Percentiles rank a stretch among this genome's conserved stretches.
These are phyloP conservation scores for Microplitis mediator DNA, from an alignment of 1,140 invertebrate species.

Conservation along the genomic window DNA sequence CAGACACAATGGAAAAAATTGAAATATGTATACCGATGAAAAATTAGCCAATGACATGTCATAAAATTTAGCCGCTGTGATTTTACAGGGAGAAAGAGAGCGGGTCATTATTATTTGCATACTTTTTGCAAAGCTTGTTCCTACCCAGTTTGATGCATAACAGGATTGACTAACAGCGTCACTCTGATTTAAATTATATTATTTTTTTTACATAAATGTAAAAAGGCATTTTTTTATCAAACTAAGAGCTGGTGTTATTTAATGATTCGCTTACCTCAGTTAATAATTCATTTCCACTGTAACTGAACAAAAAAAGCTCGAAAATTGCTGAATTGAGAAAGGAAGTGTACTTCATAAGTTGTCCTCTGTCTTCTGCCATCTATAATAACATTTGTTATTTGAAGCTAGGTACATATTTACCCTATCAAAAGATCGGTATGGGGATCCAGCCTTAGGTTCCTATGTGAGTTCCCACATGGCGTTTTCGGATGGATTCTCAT, in stretches of 20 bases:
- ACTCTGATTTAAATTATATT: slow-evolving; percentile 36
- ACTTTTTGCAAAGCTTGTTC: slow-evolving; percentile 18
- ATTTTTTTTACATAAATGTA: not conserved
- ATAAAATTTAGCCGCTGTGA: slow-evolving; percentile 49
- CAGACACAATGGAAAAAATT: not conserved
- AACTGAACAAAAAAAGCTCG: slow-evolving; percentile 52
- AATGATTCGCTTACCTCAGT: slow-evolving; percentile 35
- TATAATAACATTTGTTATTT: slow-evolving; percentile 18
- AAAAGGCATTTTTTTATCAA: not conserved
- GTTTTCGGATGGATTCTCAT: no score
- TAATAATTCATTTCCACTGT: slow-evolving; percentile 44
- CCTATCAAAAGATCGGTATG: no score
- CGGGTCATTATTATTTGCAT: slow-evolving; percentile 43
- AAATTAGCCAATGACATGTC: slow-evolving; percentile 45
- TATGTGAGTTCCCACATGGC: no score
- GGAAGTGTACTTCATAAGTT: slow-evolving; percentile 27
- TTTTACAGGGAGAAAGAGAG: slow-evolving; percentile 36
- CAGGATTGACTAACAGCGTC: slow-evolving; percentile 34
- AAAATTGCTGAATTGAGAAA: slow-evolving; percentile 40
- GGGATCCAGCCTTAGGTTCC: no score
- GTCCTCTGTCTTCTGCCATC: slow-evolving; percentile 40
- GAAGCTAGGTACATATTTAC: no score
- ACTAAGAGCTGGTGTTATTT: not conserved
- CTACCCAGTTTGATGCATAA: slow-evolving; percentile 41
- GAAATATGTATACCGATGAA: slow-evolving; percentile 31